Evolutionary conservation across 37 sponge, comb jelly and placozoan genomes (phyloP), one percentile per base, ranked within the genome.

Genomic region (Hexactinellida sp.): DNA sequence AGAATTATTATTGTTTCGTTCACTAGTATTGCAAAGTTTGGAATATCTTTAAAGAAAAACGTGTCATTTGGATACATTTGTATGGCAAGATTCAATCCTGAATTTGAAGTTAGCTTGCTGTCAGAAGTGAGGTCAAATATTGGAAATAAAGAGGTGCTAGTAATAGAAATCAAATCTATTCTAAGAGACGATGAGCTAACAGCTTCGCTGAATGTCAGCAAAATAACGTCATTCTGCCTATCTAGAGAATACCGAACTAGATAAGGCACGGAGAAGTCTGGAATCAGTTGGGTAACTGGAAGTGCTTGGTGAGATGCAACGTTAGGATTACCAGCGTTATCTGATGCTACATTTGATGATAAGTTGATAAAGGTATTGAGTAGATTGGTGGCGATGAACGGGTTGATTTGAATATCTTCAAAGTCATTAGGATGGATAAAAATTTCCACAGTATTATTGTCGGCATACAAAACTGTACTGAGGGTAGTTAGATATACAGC

Each of bases 121-220:
- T 54, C 0, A 87, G 36, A 10, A n/a, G 54, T 36, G 82, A 71
- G 38, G 87, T 54, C 7, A 85, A 21, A 5, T 47, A n/a, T 5
- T 23, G 39, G 0, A 36, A 0, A 24, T 37, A 36, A 19, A 36
- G 39, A 30, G 86, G 38, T 63, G 86, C 88, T 35, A 89, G 91
- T 36, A 92, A 86, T 38, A 90, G 37, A 10, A 92, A 89, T 35
- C 54, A 84, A 21, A 89, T 82, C 16, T 83, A 41, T 37, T 89
- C 39, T 16, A 94, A 39, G 0, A 63, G 89, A 83, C 16, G 38
- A 51, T 13, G 86, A 54, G 19, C 71, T 83, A 0, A 94, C 93
- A 85, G 91, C 88, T 55, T 94, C 95, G 0, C 88, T 85, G 87
- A 94, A 94, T 1, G 86, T 82, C 7, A 94, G 89, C 23, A 37